These are phyloP conservation scores for Euproctis similis DNA, from an alignment of 2,888 invertebrate genomes.

Conservation along the genomic window DNA sequence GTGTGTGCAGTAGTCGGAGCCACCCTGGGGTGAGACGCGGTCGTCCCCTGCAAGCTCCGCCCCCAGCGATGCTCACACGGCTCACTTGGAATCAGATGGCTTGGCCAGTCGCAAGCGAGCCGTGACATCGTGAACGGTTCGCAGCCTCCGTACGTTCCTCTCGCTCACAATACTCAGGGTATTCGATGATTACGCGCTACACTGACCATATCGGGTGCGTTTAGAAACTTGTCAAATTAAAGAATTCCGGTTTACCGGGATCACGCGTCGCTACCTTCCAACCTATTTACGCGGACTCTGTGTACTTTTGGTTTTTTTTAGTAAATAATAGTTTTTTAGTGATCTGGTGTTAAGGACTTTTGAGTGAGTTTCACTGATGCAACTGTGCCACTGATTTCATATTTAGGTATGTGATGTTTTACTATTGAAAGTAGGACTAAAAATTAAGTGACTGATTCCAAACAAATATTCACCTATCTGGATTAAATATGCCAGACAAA, in stretches of 20 bases:
- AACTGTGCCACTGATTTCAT: conserved; percentile 28
- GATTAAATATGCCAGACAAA: too few relatives aligned
- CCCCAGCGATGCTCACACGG: conserved; percentile 71
- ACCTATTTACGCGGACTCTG: conserved; percentile 45
- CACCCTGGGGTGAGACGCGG: conserved; percentile 50
- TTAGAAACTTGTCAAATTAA: conserved; percentile 67
- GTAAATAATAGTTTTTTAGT: conserved; percentile 30
- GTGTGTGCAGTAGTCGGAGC: conserved; percentile 61
- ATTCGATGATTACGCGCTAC: conserved; percentile 71
- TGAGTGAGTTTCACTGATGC: conserved; percentile 29
- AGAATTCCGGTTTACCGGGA: conserved; percentile 49
- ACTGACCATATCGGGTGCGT: conserved; percentile 54
- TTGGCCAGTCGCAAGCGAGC: conserved; percentile 73
- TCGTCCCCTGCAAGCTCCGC: conserved; percentile 53
- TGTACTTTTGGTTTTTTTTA: conserved; percentile 36
- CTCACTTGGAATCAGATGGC: conserved; percentile 75
- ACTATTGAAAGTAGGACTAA: conserved; percentile 9
- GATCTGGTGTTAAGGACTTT: conserved; percentile 38
- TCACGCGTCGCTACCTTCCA: conserved; percentile 40
- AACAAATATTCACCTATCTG: too few relatives aligned
- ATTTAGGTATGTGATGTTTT: conserved; percentile 28
- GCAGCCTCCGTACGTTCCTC: conserved; percentile 53
- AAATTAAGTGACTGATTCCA: too few relatives aligned
- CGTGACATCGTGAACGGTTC: conserved; percentile 73
- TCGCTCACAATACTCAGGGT: conserved; percentile 54